Conservation (phyloP, 2,113 vertebrate species). For the Climacteris rufus region DNA sequence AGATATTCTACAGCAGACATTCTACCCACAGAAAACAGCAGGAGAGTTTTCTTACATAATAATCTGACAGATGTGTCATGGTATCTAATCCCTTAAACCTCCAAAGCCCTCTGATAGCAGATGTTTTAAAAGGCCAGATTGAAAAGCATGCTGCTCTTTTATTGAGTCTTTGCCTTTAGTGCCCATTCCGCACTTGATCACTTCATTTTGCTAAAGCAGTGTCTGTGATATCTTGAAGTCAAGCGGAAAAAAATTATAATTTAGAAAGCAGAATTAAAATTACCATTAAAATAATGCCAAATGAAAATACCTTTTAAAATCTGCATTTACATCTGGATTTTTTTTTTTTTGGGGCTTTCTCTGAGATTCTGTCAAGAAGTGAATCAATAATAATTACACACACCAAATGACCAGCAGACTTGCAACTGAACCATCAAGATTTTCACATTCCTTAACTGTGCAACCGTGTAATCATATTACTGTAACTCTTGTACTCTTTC, state of each 20-base stretch:
- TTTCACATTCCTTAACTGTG: constrained; percentile 11
- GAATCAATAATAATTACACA: constrained; percentile 60
- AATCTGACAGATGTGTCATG: constrained; percentile 82
- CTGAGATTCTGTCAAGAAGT: neutral
- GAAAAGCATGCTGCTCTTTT: constrained; percentile 79
- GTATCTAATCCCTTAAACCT: constrained; percentile 82
- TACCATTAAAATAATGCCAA: neutral
- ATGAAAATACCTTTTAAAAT: neutral
- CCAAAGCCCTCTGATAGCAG: constrained; percentile 78
- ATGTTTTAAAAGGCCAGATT: constrained; percentile 78
- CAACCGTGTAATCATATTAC: constrained; percentile 28
- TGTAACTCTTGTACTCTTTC: neutral
- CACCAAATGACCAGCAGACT: constrained; percentile 30
- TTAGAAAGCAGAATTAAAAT: constrained; percentile 51
- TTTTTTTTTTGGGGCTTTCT: neutral
- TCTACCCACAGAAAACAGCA: constrained; percentile 68
- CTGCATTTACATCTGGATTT: neutral
- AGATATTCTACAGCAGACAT: constrained; percentile 59
- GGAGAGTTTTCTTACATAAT: constrained; percentile 77
- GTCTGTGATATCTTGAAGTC: constrained; percentile 47
- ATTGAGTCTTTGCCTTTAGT: constrained; percentile 72
- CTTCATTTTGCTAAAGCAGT: constrained; percentile 56
- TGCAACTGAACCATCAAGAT: constrained; percentile 35
- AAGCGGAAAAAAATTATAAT: neutral
- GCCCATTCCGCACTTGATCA: constrained; percentile 51